These are phyloP conservation scores for Crypturellus undulatus DNA, from an alignment of 2,113 vertebrate species.

Conservation along the genomic window DNA sequence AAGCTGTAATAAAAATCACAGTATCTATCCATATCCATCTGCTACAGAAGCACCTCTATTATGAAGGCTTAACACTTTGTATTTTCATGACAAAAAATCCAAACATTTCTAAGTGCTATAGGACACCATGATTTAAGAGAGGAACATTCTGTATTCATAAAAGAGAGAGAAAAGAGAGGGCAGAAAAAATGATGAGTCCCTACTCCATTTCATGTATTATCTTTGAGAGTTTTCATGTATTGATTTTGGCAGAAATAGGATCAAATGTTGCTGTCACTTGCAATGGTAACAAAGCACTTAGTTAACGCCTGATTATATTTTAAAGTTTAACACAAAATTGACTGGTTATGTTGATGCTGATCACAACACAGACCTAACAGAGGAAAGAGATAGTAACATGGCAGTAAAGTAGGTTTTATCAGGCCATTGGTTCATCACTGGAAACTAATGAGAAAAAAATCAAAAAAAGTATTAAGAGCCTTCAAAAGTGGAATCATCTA, in stretches of 20 bases:
- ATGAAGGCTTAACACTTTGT: neutral
- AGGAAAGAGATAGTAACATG: neutral
- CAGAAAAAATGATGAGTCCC: neutral
- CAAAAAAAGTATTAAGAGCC: neutral
- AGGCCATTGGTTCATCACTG: neutral
- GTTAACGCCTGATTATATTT: conserved; percentile 12
- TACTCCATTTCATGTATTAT: neutral
- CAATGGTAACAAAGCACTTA: neutral
- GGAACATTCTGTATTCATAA: neutral
- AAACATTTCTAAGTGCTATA: neutral
- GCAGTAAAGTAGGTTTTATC: neutral
- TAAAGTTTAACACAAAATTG: neutral
- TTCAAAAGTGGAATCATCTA: neutral
- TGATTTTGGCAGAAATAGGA: neutral
- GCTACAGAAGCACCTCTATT: neutral
- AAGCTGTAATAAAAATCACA: neutral
- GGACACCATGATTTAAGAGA: neutral
- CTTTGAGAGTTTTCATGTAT: neutral
- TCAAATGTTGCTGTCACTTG: neutral
- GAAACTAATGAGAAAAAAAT: neutral
- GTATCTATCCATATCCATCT: neutral
- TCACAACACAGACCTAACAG: neutral
- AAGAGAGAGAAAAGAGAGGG: neutral
- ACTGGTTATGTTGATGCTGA: neutral
- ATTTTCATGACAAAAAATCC: neutral